A percentile compares a stretch with the other conserved stretches of the same genome.
Conservation (phyloP, 2,113 vertebrate genomes). For the Pterophyllum scalare region DNA sequence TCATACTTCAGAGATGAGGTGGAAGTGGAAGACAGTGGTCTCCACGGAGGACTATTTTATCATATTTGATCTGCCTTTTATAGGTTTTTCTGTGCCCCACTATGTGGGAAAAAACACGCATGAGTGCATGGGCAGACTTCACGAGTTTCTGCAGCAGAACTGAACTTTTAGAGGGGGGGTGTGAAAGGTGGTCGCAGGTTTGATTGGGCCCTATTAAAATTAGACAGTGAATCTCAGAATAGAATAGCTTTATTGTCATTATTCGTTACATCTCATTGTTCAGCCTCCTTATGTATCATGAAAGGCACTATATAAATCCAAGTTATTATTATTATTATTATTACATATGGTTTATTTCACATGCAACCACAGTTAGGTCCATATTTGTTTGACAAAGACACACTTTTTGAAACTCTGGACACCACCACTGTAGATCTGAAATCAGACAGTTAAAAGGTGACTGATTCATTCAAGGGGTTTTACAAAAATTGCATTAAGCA, state of each 20-base stretch:
- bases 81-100: conserved; percentile 86
- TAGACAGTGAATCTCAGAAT: not conserved
- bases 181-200: not conserved
- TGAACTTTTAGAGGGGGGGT: not conserved
- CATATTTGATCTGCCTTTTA: conserved; percentile 85
- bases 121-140: conserved; percentile 46
- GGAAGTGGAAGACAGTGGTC: conserved; percentile 18
- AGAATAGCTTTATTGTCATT: not conserved
- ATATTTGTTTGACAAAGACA: not conserved
- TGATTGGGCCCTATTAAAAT: not conserved
- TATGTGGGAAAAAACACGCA: conserved; percentile 84
- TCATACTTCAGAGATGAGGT: conserved; percentile 85
- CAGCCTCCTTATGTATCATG: too few species aligned
- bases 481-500: not conserved
- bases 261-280: not conserved
- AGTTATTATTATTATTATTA: too few species aligned
- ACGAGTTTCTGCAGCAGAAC: too few species aligned
- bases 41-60: conserved; percentile 84
- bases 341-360: not conserved
- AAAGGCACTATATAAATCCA: too few species aligned
- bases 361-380: not conserved
- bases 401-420: too few species aligned
- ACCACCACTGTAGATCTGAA: not conserved
- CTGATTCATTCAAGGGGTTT: not conserved
- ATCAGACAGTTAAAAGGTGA: not conserved